These are phyloP conservation scores for Unio pictorum DNA, from an alignment of 2,888 invertebrate species.

Conservation along the genomic window DNA sequence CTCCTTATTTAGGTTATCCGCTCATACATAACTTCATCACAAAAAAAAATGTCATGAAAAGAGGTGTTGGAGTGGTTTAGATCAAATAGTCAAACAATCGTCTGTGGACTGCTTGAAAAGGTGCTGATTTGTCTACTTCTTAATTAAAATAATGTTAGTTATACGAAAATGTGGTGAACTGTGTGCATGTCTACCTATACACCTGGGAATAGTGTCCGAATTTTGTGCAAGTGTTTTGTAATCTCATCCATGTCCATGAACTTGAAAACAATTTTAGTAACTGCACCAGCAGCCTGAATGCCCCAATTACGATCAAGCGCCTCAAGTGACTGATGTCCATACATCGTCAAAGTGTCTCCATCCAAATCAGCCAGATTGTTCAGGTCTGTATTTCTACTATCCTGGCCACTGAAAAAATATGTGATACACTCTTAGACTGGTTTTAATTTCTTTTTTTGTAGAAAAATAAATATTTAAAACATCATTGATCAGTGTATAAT, in stretches of 20 bases:
- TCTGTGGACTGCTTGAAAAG: too few relatives aligned
- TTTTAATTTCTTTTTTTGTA: slow-evolving; percentile 1
- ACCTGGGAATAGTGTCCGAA: slow-evolving; percentile 68
- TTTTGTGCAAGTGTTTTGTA: slow-evolving; percentile 65
- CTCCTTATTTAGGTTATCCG: too few relatives aligned
- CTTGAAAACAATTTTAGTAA: slow-evolving; percentile 66
- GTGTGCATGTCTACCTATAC: slow-evolving; percentile 54
- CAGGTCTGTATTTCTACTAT: slow-evolving; percentile 24
- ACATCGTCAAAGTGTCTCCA: slow-evolving; percentile 68
- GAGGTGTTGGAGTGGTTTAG: too few relatives aligned
- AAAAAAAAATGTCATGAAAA: too few relatives aligned
- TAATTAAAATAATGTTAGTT: too few relatives aligned
- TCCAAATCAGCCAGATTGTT: slow-evolving; percentile 67
- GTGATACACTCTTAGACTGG: not conserved
- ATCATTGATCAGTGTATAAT: slow-evolving; percentile 2
- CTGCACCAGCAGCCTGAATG: slow-evolving; percentile 68
- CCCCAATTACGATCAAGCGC: slow-evolving; percentile 71
- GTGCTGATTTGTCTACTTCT: too few relatives aligned
- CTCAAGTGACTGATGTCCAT: slow-evolving; percentile 67
- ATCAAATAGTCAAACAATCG: too few relatives aligned
- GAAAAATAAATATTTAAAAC: slow-evolving; percentile 4
- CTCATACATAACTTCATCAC: too few relatives aligned
- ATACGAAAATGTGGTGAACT: too few relatives aligned
- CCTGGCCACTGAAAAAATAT: slow-evolving; percentile 19
- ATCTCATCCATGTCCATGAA: slow-evolving; percentile 71